Conservation (phyloP, 2,113 vertebrate species). For the Istiophorus platypterus region DNA sequence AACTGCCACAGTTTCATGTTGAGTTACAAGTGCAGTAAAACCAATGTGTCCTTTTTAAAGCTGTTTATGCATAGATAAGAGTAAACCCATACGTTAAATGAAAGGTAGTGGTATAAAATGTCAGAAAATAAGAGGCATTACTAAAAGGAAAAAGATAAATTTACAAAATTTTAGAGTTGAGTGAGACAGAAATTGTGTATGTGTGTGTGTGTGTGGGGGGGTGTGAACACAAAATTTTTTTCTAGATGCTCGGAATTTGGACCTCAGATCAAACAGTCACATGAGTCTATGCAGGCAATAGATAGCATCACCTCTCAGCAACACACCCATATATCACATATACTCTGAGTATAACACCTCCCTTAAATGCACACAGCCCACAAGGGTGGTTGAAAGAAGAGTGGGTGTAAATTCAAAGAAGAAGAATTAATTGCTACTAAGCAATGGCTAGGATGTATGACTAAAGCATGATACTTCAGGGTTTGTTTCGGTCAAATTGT, state of each 20-base stretch:
- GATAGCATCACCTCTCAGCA: not conserved
- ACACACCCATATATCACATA: not conserved
- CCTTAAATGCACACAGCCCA: not conserved
- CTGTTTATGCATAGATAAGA: not conserved
- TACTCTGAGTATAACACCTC: too few relatives aligned
- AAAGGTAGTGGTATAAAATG: not conserved
- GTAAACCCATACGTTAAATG: not conserved
- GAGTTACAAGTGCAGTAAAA: not conserved
- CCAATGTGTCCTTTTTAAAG: not conserved
- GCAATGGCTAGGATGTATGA: not conserved
- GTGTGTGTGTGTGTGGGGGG: too few relatives aligned
- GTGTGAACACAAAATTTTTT: not conserved
- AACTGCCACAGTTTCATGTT: not conserved
- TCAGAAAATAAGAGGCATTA: too few relatives aligned
- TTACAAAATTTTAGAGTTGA: not conserved
- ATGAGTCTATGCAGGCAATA: not conserved
- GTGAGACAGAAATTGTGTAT: not conserved
- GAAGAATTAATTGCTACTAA: not conserved
- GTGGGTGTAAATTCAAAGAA: not conserved
- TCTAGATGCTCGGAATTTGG: not conserved
- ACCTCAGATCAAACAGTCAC: not conserved
- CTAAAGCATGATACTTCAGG: not conserved
- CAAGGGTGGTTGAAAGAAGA: not conserved
- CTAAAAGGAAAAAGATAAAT: too few relatives aligned
- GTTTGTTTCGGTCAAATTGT: not conserved